A percentile compares a stretch with the other conserved stretches of the same genome.
Evolutionary conservation across 2,888 invertebrate genomes (phyloP).

Genomic region (Ethmia dodecea): DNA sequence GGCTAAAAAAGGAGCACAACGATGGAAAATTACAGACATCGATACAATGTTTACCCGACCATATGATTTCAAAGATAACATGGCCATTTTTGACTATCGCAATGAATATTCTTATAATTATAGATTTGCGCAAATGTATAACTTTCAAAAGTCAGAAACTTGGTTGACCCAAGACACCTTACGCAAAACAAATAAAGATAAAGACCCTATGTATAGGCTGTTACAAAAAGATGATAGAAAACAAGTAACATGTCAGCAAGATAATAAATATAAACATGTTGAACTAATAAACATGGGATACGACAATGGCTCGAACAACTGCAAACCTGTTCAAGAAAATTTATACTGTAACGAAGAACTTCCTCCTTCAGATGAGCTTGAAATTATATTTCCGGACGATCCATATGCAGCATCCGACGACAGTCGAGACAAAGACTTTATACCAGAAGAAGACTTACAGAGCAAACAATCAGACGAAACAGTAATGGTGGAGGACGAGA

Average conservation of each 20-base stretch:
- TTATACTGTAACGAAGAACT: constrained; percentile 1
- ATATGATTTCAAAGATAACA: constrained; percentile 1
- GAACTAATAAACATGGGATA: constrained; percentile 2
- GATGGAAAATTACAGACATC: constrained; percentile 3
- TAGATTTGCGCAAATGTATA: not conserved
- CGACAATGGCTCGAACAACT: not conserved
- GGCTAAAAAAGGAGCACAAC: not conserved
- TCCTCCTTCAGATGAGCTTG: not conserved
- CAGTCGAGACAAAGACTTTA: constrained; percentile 1
- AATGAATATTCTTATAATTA: constrained; percentile 1
- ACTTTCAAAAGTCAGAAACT: not conserved
- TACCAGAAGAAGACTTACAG: constrained; percentile 1
- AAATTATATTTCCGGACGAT: not conserved
- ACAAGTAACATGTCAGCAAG: not conserved
- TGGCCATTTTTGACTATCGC: not conserved
- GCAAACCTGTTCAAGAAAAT: not conserved
- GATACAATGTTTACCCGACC: not conserved
- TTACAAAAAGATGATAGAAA: not conserved
- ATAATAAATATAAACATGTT: not conserved
- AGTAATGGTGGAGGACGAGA: not conserved
- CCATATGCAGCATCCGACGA: constrained; percentile 2
- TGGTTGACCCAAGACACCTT: not conserved
- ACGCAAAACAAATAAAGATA: not conserved
- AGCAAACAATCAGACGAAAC: not conserved
- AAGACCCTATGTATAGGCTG: not conserved